Evolutionary conservation across 92 coral and sea anemone species (phyloP), one percentile per base, ranked within the genome.

Genomic region (Actinostola sp.): DNA sequence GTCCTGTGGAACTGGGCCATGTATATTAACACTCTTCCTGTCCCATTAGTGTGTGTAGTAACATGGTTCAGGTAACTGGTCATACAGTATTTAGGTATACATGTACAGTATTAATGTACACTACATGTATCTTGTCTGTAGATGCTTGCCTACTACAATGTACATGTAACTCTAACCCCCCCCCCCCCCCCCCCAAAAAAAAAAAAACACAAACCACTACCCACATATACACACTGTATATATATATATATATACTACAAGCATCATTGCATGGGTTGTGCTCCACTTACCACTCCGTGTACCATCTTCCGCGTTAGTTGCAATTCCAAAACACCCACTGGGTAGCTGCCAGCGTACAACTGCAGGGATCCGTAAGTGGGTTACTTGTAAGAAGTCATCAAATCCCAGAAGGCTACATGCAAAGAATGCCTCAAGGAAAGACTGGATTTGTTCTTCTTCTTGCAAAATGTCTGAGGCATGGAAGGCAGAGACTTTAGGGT

Each of bases 401-500:
- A 75, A 75, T 14, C 81, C 81, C 4, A 75, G 31, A 20, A 75
- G 31, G 36, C 64, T 64, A 41, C 81, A 75, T 0, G 72, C 81
- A 75, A 63, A 75, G 30, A 75, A 75, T 0, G 81, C 53, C 14
- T 75, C 81, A 31, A 75, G 57, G 51, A 75, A 75, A 0, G 48
- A 8, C 17, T 14, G 29, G 8, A 52, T 27, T 35, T 75, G 72
- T 36, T 75, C 81, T 42, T 53, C 46, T 28, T 75, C 81, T 53
- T 36, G 81, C 1, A 16, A 8, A 34, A 52, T 27, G 34, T 53
- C 61, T 1, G 65, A 50, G 3, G 44, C 62, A 61, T 75, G 81
- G 30, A 75, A 75, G 12, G 73, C 45, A 23, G 81, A 75, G 19
- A 75, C 73, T 75, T 66, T 50, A 4, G 81, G 72, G 42, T 75